Conservation (phyloP, 2,888 invertebrate genomes). For the Syrista parreyssii region DNA sequence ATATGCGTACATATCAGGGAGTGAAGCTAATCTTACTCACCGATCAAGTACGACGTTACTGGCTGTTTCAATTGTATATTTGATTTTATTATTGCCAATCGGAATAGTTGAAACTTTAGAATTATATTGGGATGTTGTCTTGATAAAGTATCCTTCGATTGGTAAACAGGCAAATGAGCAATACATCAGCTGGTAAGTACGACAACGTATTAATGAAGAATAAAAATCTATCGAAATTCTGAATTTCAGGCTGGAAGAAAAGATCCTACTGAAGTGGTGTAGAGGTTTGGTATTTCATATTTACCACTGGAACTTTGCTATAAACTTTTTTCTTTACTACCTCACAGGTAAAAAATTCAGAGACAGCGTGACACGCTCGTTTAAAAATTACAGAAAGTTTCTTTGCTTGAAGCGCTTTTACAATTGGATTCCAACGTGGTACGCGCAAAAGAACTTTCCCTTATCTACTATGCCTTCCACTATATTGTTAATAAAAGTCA, state of each 20-base stretch:
- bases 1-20: slow-evolving; percentile 24
- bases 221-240: background rate
- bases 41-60: slow-evolving; percentile 56
- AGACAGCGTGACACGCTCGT: slow-evolving; percentile 38
- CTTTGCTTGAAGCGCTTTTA: slow-evolving; percentile 27
- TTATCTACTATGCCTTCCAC: slow-evolving; percentile 33
- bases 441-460: slow-evolving; percentile 33
- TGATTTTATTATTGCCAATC: slow-evolving; percentile 58
- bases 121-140: slow-evolving; percentile 57
- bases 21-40: slow-evolving; percentile 37
- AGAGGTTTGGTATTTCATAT: slow-evolving; percentile 60
- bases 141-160: slow-evolving; percentile 41
- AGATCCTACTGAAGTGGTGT: slow-evolving; percentile 60
- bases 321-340: slow-evolving; percentile 62
- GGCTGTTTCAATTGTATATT: slow-evolving; percentile 60
- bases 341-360: slow-evolving; percentile 60
- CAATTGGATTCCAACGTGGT: slow-evolving; percentile 32
- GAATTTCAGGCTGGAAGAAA: slow-evolving; percentile 54
- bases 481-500: slow-evolving; percentile 38
- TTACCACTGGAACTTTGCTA: slow-evolving; percentile 62
- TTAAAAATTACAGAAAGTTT: slow-evolving; percentile 32
- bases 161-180: slow-evolving; percentile 33
- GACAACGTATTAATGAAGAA: background rate
- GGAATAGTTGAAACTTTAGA: slow-evolving; percentile 61
- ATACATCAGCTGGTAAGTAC: slow-evolving; percentile 57